Conservation (phyloP, 2,113 vertebrate genomes). For the Ageneiosus marmoratus region DNA sequence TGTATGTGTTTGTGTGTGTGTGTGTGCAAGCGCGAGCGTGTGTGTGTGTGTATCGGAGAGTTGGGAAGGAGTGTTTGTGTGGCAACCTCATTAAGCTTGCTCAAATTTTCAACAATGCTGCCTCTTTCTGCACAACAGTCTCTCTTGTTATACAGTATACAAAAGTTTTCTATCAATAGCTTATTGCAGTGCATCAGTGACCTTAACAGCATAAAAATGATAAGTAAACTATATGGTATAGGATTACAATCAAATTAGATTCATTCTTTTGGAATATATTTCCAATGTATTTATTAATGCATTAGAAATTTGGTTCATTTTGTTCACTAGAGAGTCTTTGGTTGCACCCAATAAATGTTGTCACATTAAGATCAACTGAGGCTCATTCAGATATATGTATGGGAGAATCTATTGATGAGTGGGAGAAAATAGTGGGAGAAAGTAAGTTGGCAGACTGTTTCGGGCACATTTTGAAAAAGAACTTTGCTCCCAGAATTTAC, state of each 20-base stretch:
- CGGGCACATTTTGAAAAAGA: neutral
- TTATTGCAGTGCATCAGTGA: slow-evolving; percentile 19
- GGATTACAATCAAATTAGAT: neutral
- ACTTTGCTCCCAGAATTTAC: neutral
- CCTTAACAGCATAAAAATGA: slow-evolving; percentile 19
- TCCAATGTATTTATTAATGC: too few relatives aligned
- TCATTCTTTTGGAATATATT: neutral
- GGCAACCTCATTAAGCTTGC: neutral
- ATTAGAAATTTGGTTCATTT: neutral
- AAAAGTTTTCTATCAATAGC: neutral
- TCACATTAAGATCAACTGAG: neutral
- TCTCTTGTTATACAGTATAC: slow-evolving; percentile 17
- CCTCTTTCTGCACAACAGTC: slow-evolving; percentile 17
- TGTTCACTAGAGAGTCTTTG: neutral
- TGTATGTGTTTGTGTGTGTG: slow-evolving; percentile 21
- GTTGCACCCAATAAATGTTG: neutral
- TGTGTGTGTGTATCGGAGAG: neutral
- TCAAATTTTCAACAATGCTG: slow-evolving; percentile 34
- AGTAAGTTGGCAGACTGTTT: neutral
- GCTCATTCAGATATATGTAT: neutral
- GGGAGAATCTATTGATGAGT: neutral
- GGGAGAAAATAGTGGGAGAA: neutral
- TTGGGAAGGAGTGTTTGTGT: neutral
- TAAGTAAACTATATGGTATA: neutral
- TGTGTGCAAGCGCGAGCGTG: neutral